Percentiles rank a stretch among this genome's conserved stretches.
phyloP scores from a whole-genome alignment of 2,888 invertebrate genomes.

The Sialis fuliginosa region DNA sequence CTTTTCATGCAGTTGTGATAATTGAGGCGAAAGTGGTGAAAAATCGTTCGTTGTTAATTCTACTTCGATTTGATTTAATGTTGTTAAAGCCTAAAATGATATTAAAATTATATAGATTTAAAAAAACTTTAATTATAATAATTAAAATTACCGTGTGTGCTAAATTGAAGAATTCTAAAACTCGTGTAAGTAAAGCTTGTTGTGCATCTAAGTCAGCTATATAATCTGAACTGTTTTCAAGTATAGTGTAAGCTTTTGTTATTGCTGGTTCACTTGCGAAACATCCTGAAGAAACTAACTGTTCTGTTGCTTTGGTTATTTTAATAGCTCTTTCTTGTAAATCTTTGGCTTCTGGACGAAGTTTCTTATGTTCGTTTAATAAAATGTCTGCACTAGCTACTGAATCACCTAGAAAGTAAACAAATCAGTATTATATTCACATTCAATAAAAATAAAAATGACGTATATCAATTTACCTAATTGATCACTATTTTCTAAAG shows the following conservation, averaged over 20 bases:
- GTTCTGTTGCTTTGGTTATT: conserved; percentile 61
- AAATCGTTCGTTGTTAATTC: conserved; percentile 47
- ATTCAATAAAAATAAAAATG: not conserved
- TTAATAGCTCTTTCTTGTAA: conserved; percentile 58
- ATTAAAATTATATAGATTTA: not conserved
- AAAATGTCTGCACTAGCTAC: conserved; percentile 46
- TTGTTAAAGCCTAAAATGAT: conserved; percentile 39
- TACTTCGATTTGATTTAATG: conserved; percentile 56
- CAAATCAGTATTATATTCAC: not conserved
- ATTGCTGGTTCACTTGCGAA: conserved; percentile 52
- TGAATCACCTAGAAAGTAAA: conserved; percentile 39
- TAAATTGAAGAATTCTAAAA: conserved; percentile 52
- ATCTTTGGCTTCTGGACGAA: conserved; percentile 51
- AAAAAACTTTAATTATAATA: not conserved
- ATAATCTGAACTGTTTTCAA: conserved; percentile 50
- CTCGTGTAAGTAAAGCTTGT: conserved; percentile 43
- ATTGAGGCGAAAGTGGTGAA: conserved; percentile 42
- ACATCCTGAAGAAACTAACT: conserved; percentile 48
- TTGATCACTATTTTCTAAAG: conserved; percentile 36
- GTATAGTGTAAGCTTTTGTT: conserved; percentile 43
- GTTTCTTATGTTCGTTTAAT: conserved; percentile 47
- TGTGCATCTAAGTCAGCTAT: conserved; percentile 51
- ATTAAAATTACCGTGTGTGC: conserved; percentile 24
- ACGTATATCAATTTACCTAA: conserved; percentile 24
- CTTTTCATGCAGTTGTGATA: conserved; percentile 48